These are phyloP conservation scores for Scarus forsteni DNA, from an alignment of 2,797 vertebrate genomes.

Conservation along the genomic window DNA sequence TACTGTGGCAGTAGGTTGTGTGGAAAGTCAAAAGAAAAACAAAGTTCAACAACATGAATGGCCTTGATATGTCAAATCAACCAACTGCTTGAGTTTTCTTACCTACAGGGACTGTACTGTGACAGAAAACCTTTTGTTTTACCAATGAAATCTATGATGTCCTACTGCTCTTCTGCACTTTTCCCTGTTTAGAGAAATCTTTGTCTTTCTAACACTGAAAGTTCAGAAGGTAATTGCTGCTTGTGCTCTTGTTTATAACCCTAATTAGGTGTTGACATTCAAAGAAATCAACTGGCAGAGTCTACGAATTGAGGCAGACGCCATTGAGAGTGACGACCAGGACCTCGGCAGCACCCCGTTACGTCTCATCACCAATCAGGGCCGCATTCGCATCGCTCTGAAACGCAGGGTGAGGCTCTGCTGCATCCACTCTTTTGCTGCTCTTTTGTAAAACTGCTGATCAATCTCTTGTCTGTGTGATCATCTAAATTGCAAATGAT, in stretches of 20 bases:
- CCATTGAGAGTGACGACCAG: constrained; percentile 93
- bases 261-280: constrained; percentile 93
- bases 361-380: constrained; percentile 99
- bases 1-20: background rate
- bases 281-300: constrained; percentile 99
- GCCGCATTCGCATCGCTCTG: constrained; percentile 94
- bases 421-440: background rate
- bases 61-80: constrained; percentile 6
- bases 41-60: too few species aligned
- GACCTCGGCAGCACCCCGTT: constrained; percentile 93
- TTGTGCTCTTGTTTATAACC: constrained; percentile 24
- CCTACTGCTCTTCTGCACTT: background rate
- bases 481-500: constrained; percentile 14
- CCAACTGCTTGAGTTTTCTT: constrained; percentile 25
- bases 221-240: background rate
- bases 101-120: constrained; percentile 8
- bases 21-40: too few species aligned
- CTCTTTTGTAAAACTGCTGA: background rate
- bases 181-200: background rate
- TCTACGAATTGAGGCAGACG: constrained; percentile 96
- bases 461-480: background rate
- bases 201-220: background rate
- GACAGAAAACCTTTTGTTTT: constrained; percentile 32
- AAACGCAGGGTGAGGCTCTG: constrained; percentile 90
- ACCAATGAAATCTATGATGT: constrained; percentile 21